Percentiles rank a stretch among this genome's conserved stretches.
Evolutionary conservation across 2,888 invertebrate genomes (phyloP).

Genomic region (Adelognathus sp.): DNA sequence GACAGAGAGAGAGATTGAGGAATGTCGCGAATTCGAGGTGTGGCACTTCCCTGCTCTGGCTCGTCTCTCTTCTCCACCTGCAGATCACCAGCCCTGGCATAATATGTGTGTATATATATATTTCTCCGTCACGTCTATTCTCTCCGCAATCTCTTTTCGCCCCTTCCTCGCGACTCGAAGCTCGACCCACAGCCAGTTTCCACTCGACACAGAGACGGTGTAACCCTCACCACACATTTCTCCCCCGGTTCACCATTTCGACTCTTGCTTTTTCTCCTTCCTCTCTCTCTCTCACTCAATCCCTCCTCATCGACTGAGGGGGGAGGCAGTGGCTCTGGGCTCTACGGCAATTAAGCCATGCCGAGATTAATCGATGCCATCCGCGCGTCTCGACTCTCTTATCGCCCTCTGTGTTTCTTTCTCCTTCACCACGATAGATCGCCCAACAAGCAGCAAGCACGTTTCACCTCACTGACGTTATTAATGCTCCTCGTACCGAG

Average conservation of each 20-base stretch:
- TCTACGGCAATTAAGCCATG: constrained; percentile 62
- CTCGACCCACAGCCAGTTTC: constrained; percentile 28
- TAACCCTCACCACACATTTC: background rate
- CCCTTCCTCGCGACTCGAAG: constrained; percentile 12
- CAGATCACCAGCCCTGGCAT: constrained; percentile 1
- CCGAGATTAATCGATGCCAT: constrained; percentile 61
- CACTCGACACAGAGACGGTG: background rate
- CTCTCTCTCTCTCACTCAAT: background rate
- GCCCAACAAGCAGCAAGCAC: background rate
- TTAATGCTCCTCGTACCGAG: constrained; percentile 30
- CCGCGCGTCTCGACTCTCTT: constrained; percentile 59
- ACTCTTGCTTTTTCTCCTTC: constrained; percentile 10
- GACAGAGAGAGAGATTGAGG: constrained; percentile 67
- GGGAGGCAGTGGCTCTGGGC: background rate
- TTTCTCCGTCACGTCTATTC: constrained; percentile 8
- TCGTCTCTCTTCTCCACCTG: constrained; percentile 54
- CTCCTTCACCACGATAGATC: background rate
- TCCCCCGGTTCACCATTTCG: background rate
- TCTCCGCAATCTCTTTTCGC: background rate
- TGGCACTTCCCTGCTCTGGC: constrained; percentile 63
- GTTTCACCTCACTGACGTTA: constrained; percentile 36
- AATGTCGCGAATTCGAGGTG: constrained; percentile 78
- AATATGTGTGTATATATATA: background rate
- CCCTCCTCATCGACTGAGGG: background rate
- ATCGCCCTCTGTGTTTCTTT: constrained; percentile 33